A percentile compares a stretch with the other conserved stretches of the same genome.
Evolutionary conservation across 2,888 invertebrate genomes (phyloP).

Genomic region (Caenorhabditis imperialis): DNA sequence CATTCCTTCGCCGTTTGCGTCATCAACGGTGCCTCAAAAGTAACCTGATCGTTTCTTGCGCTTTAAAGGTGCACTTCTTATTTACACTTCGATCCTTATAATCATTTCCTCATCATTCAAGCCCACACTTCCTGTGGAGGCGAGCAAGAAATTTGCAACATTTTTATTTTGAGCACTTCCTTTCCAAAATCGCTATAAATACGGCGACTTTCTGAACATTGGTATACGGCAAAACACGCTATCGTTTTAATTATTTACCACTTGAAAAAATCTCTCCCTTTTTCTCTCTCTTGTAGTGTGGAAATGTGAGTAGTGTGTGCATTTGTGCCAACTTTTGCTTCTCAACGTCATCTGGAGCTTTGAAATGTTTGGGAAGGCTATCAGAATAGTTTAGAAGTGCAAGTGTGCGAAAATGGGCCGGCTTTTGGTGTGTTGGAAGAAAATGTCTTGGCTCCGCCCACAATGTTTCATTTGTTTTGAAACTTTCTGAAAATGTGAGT

Average conservation of each 20-base stretch:
- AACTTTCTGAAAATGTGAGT: too few species aligned
- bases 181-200: too few species aligned
- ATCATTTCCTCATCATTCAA: background rate
- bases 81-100: too few species aligned
- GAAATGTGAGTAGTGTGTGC: slow-evolving; percentile 48
- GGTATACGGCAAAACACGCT: slow-evolving; percentile 45
- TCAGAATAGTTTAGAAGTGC: too few species aligned
- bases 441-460: too few species aligned
- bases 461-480: too few species aligned
- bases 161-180: slow-evolving; percentile 23
- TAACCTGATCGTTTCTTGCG: slow-evolving; percentile 20
- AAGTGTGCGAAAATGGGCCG: too few species aligned
- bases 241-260: slow-evolving; percentile 54
- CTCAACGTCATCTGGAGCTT: too few species aligned
- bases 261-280: slow-evolving; percentile 37
- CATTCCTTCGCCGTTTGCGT: slow-evolving; percentile 17
- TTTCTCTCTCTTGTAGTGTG: slow-evolving; percentile 5
- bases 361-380: too few species aligned
- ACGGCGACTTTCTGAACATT: slow-evolving; percentile 15
- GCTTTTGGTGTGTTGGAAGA: too few species aligned
- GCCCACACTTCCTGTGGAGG: slow-evolving; percentile 46
- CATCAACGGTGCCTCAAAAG: slow-evolving; percentile 17
- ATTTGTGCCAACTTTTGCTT: too few species aligned
- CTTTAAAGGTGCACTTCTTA: slow-evolving; percentile 1
- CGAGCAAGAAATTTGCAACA: slow-evolving; percentile 27